Conservation (phyloP, 2,797 vertebrate species). For the Phalloptychus januarius region DNA sequence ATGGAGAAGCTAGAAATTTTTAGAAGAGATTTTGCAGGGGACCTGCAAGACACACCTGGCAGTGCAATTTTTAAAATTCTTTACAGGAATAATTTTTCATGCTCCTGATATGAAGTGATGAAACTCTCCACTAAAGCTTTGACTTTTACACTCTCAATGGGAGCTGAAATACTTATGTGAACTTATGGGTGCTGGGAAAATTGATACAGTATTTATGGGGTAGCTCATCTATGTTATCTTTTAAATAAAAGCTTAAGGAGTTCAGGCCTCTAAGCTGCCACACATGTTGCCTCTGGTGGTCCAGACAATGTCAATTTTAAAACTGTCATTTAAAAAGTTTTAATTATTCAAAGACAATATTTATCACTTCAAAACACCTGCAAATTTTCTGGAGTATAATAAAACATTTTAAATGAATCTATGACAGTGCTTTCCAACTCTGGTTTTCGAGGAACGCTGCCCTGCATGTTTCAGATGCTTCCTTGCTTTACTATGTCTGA, state of each 20-base stretch:
- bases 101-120: constrained; percentile 36
- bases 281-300: background rate
- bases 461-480: too few relatives aligned
- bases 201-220: constrained; percentile 12
- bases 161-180: constrained; percentile 60
- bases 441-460: too few relatives aligned
- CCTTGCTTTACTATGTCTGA: too few relatives aligned
- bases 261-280: background rate
- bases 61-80: background rate
- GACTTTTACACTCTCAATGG: constrained; percentile 31
- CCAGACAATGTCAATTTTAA: background rate
- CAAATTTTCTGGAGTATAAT: background rate
- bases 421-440: too few relatives aligned
- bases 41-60: background rate
- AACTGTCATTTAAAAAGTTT: background rate
- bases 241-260: constrained; percentile 27
- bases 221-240: constrained; percentile 18
- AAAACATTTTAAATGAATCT: too few relatives aligned
- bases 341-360: background rate
- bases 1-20: background rate
- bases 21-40: background rate
- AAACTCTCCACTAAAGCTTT: constrained; percentile 15
- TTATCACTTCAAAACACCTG: background rate
- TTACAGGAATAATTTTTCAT: constrained; percentile 19
- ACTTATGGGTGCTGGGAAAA: constrained; percentile 26